Conservation (phyloP, 2,113 vertebrate genomes). For the Lota lota region DNA sequence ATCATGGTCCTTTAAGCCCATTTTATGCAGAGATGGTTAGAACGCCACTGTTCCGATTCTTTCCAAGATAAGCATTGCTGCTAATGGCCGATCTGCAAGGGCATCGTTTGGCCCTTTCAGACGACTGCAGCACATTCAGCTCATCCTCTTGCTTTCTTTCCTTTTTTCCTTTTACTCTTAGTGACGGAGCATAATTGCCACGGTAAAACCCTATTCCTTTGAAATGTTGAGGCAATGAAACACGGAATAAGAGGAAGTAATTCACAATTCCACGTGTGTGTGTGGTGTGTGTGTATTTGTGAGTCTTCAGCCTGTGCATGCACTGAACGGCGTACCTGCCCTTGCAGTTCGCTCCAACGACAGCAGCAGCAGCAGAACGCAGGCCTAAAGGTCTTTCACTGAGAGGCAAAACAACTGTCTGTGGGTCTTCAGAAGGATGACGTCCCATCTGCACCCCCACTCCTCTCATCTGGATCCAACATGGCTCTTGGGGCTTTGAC, state of each 20-base stretch:
- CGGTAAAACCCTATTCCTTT: slow-evolving; percentile 30
- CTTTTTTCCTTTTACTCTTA: slow-evolving; percentile 35
- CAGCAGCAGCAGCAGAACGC: slow-evolving; percentile 19
- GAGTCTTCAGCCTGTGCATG: slow-evolving; percentile 1
- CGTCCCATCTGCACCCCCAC: slow-evolving; percentile 30
- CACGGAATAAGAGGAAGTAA: neutral
- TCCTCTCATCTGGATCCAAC: slow-evolving; percentile 41
- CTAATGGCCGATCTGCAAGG: slow-evolving; percentile 50
- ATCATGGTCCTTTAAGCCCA: slow-evolving; percentile 45
- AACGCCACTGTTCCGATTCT: slow-evolving; percentile 36
- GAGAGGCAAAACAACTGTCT: slow-evolving; percentile 38
- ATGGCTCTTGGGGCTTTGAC: slow-evolving; percentile 37
- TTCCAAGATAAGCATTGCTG: slow-evolving; percentile 47
- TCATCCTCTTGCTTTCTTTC: slow-evolving; percentile 21
- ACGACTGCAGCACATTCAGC: slow-evolving; percentile 6
- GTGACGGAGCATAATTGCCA: slow-evolving; percentile 45
- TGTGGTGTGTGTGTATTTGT: no score
- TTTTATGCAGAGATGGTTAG: slow-evolving; percentile 55
- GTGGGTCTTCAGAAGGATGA: slow-evolving; percentile 41
- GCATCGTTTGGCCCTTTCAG: slow-evolving; percentile 43
- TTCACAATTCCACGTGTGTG: no score
- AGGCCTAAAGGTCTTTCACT: slow-evolving; percentile 38
- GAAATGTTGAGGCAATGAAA: slow-evolving; percentile 24
- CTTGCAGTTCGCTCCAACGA: slow-evolving; percentile 12
- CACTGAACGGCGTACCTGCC: slow-evolving; percentile 23